Percentiles rank a stretch among this genome's conserved stretches.
phyloP scores from a whole-genome alignment of 2,888 invertebrate genomes.

The Sarcophaga carnaria region DNA sequence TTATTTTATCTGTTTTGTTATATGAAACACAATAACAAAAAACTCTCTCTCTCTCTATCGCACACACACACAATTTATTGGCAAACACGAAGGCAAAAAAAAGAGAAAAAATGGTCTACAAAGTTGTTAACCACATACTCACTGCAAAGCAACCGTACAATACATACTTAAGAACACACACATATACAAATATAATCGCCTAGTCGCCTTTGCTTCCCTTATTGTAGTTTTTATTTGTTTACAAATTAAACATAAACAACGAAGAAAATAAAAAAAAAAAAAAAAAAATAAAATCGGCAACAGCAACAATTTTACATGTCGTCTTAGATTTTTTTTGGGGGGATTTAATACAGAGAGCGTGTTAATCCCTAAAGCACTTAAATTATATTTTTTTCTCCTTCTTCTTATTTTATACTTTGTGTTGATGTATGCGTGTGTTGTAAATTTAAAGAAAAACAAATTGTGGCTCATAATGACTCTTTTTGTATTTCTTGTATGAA shows the following conservation, averaged over 20 bases:
- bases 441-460: conserved; percentile 26
- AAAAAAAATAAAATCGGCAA: not conserved
- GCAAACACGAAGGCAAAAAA: conserved; percentile 37
- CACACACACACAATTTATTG: conserved; percentile 24
- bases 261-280: not conserved
- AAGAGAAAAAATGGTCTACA: conserved; percentile 55
- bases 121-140: conserved; percentile 52
- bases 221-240: conserved; percentile 31
- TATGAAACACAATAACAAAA: conserved; percentile 26
- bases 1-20: conserved; percentile 42
- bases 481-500: not conserved
- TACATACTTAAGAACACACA: not conserved
- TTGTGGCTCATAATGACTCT: conserved; percentile 42
- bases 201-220: conserved; percentile 8
- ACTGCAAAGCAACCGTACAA: not conserved
- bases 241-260: conserved; percentile 1
- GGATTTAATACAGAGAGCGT: conserved; percentile 15
- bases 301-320: conserved; percentile 29
- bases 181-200: not conserved
- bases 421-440: no score
- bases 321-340: not conserved
- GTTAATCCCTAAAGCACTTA: conserved; percentile 62
- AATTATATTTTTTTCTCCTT: conserved; percentile 23
- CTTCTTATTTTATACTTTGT: not conserved
- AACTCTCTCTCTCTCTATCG: not conserved